Percentiles rank a stretch among this genome's conserved stretches.
Evolutionary conservation across 2,888 invertebrate species (phyloP).

Genomic region (Embidobia sp.): DNA sequence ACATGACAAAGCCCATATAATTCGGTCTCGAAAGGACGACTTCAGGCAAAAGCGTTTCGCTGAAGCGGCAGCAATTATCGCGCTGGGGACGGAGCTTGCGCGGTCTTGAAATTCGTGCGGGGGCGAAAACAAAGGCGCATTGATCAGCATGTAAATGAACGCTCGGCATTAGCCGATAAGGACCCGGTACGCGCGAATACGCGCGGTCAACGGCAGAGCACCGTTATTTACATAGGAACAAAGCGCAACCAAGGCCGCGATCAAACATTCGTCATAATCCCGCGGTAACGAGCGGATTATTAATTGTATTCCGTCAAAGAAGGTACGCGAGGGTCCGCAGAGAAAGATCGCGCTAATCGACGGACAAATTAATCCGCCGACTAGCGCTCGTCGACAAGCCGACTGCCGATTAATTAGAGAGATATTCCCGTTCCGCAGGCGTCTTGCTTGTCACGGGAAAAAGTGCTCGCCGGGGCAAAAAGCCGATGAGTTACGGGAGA

Average conservation of each 20-base stretch:
- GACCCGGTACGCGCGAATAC: constrained; percentile 4
- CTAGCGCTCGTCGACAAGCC: constrained; percentile 20
- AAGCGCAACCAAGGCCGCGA: constrained; percentile 33
- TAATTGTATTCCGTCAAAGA: constrained; percentile 59
- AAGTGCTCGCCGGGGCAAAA: not conserved
- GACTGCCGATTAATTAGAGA: constrained; percentile 51
- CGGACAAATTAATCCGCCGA: constrained; percentile 45
- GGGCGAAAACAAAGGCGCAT: constrained; percentile 50
- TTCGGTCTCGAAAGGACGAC: too few relatives aligned
- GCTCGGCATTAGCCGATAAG: constrained; percentile 47
- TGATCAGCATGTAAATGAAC: constrained; percentile 62
- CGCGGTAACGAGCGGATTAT: constrained; percentile 53
- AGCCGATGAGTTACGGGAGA: constrained; percentile 12
- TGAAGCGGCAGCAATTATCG: too few relatives aligned
- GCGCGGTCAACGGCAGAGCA: constrained; percentile 30
- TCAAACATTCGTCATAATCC: constrained; percentile 56
- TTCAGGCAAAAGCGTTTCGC: too few relatives aligned
- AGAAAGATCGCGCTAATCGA: constrained; percentile 57
- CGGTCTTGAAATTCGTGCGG: too few relatives aligned
- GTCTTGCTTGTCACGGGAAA: constrained; percentile 12
- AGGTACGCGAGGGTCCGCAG: constrained; percentile 12
- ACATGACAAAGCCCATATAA: too few relatives aligned
- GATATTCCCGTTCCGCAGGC: constrained; percentile 19
- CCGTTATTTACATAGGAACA: constrained; percentile 30
- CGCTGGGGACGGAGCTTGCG: too few relatives aligned